A percentile compares a stretch with the other conserved stretches of the same genome.
phyloP scores from a whole-genome alignment of 2,797 vertebrate genomes.

The Bradypus variegatus region DNA sequence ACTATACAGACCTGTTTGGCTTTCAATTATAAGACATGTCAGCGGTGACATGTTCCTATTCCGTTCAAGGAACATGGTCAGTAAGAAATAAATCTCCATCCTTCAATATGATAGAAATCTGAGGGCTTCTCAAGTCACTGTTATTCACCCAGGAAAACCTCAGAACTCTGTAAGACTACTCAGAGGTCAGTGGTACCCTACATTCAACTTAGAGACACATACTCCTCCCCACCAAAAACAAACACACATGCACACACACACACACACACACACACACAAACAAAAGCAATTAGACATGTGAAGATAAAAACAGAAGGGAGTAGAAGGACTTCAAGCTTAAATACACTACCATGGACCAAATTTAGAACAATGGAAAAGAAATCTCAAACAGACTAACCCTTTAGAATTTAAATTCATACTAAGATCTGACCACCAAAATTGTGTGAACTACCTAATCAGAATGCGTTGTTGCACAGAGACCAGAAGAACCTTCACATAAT shows the following conservation, averaged over 20 bases:
- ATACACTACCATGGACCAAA: background rate
- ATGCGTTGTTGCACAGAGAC: background rate
- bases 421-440: slow-evolving; percentile 7
- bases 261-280: too few relatives aligned
- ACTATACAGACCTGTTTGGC: background rate
- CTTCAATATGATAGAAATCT: background rate
- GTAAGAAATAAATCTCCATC: slow-evolving; percentile 39
- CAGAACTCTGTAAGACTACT: background rate
- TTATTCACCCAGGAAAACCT: background rate
- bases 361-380: slow-evolving; percentile 19
- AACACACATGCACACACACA: too few relatives aligned
- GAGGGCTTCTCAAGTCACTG: background rate
- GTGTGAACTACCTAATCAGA: slow-evolving; percentile 27
- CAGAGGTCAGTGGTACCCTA: background rate
- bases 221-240: background rate
- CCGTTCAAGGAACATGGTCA: background rate
- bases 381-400: background rate
- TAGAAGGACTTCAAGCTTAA: background rate
- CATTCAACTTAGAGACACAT: background rate
- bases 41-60: background rate
- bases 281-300: background rate
- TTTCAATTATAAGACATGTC: slow-evolving; percentile 28
- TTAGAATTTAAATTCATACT: slow-evolving; percentile 40
- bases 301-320: background rate
- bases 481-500: slow-evolving; percentile 39